These are phyloP conservation scores for Ametastegia equiseti DNA, from an alignment of 2,888 invertebrate species.

Conservation along the genomic window DNA sequence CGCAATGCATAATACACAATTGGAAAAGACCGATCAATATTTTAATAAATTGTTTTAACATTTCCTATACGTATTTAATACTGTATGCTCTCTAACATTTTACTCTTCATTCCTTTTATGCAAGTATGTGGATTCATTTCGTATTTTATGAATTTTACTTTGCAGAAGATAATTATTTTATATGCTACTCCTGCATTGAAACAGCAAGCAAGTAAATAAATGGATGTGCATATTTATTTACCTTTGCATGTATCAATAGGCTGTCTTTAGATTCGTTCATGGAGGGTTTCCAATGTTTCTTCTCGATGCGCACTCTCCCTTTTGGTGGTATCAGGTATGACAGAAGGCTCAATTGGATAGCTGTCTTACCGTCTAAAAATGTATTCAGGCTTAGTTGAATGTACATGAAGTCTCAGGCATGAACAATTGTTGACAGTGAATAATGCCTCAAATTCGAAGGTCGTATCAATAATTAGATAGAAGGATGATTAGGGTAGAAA, in stretches of 20 bases:
- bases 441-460: neutral
- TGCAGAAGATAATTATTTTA: neutral
- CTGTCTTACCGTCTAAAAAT: conserved; percentile 42
- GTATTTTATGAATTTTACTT: no score
- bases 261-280: conserved; percentile 48
- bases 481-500: no score
- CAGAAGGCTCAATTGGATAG: conserved; percentile 39
- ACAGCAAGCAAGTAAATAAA: no score
- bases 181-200: neutral
- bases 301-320: conserved; percentile 25
- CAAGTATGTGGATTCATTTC: no score
- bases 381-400: neutral
- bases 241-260: conserved; percentile 47
- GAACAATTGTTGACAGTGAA: neutral
- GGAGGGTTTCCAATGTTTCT: conserved; percentile 49
- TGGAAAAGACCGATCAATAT: no score
- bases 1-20: no score
- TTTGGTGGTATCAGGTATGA: conserved; percentile 48
- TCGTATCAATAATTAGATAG: no score
- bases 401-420: neutral
- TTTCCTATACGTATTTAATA: no score
- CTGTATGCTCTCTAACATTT: no score
- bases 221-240: no score
- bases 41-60: no score
- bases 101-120: no score